Evolutionary conservation across 1,140 invertebrate genomes (phyloP), one percentile per base, ranked within the genome.

Genomic region (Drosophila sulfurigaster): DNA sequence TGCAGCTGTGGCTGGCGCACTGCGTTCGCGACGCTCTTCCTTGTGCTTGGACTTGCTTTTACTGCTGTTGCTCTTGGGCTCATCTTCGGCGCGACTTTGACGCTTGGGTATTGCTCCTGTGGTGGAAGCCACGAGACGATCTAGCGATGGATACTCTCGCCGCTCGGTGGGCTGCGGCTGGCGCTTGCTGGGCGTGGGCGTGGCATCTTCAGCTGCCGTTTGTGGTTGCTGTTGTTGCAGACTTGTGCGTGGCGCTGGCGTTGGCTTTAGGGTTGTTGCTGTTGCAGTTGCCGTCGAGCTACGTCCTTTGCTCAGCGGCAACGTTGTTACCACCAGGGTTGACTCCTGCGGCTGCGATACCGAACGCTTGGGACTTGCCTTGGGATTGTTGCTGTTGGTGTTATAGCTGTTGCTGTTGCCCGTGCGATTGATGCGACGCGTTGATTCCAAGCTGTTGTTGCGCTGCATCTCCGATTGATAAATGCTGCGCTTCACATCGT

Each of bases 401-500:
- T 28, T 49, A 0, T 25, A 25, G 46, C 5, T 49, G 38, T 15
- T 43, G 30, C 25, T 54, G 60, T 20, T 45, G 11, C 20, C 20
- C 15, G 8, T 48, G 38, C 63, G 54, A 5, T 71, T 48, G 5
- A 46, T 51, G 4, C 76, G 65, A 0, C 86, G 62, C 6, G 71
- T 56, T 3, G 85, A 89, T 46, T 91, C 83, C 38, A 91, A 16
- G 28, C 87, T 78, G 45, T 85, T 81, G 58, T 90, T 91, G 32
- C 91, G 72, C 49, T 92, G 81, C 83, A 91, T 91, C 60, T 92
- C 91, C 0, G 91, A 90, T 13, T 92, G 91, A 52, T 92, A 92
- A n/a, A 91, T 92, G 56, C 91, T 91, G 3, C 91, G 85, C 60
- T 93, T 93, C 0, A 93, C 92, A 78, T 93, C 92, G 45, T 91